Base-by-base conservation (phyloP, 2,888 invertebrate species). In the Macrophya alboannulata region DNA sequence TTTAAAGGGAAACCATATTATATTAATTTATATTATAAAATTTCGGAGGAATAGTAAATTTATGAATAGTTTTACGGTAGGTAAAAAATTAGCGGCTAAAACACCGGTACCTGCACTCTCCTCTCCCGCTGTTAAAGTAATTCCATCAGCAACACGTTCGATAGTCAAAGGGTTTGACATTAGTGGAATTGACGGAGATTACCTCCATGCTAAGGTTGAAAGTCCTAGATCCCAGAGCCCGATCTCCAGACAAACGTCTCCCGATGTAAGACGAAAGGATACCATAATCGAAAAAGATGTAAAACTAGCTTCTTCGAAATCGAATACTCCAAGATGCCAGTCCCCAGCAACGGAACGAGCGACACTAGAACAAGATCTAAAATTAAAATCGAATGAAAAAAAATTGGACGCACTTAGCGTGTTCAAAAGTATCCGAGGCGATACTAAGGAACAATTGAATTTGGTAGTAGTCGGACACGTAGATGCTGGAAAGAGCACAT, bases 381-480 rank as follows among this genome's bases (percentile, higher is more conserved):
- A 94, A 87, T 90, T 93, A 17, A 95, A 94, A 92, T 90, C 92
- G 3, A 95, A 94, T 86, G 96, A 96, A 86, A 95, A 94, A 74
- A 96, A 95, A 92, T 88, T 94, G 25, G 96, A 96, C 91, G 95
- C 96, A 0, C 92, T 95, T 68, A 94, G 94, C 71, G 95, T 96
- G 88, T 98, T 97, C 90, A 94, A 95, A 81, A 96, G 95, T 90
- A 97, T 97, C 91, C 95, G 98, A 88, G 96, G 97, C 0, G 95
- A 95, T n/a, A 96, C 96, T 21, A 99, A 99, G 91, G 97, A 97
- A 59, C 97, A 98, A 91, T 95, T 99, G 86, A 98, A 99, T 92
- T 96, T 99, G 94, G 98, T 99, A 87, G 98, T 98, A 12, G 97
- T 98, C 92, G 99, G 98, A 12, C 99, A 99, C 94, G 99, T 99